Conservation (phyloP, 1,140 invertebrate genomes). For the Drosophila jambulina region DNA sequence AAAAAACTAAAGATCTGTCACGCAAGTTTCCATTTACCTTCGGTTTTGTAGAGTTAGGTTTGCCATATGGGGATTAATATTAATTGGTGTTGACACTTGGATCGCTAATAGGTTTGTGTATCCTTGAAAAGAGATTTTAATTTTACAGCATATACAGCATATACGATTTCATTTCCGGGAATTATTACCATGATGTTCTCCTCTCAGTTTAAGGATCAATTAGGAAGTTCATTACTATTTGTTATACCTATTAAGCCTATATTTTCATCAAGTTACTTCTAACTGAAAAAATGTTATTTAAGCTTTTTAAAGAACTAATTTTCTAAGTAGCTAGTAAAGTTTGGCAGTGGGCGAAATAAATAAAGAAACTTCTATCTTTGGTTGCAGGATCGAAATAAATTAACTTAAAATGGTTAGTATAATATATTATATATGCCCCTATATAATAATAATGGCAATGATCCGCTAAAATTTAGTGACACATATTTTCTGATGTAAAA, state of each 20-base stretch:
- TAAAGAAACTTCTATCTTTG: not conserved
- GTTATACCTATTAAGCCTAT: too few species aligned
- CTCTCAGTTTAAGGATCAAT: not conserved
- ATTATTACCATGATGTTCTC: not conserved
- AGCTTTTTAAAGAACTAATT: too few species aligned
- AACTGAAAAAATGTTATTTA: too few species aligned
- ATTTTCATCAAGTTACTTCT: too few species aligned
- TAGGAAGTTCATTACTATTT: too few species aligned
- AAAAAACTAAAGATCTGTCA: not conserved
- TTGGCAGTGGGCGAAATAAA: not conserved
- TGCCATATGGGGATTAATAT: not conserved
- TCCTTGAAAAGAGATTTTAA: not conserved
- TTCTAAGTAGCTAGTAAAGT: not conserved
- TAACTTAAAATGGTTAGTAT: not conserved
- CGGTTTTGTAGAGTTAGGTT: not conserved
- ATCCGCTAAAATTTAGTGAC: not conserved
- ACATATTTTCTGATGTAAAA: not conserved
- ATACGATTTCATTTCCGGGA: not conserved
- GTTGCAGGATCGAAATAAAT: not conserved
- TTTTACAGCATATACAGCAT: not conserved
- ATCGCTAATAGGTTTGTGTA: not conserved
- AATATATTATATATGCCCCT: too few species aligned
- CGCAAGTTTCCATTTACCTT: not conserved
- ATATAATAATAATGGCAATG: not conserved
- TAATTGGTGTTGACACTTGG: conserved; percentile 8